Base-by-base conservation (phyloP, 35 echinoderm and acorn worm species). In the Acanthaster planci region DNA sequence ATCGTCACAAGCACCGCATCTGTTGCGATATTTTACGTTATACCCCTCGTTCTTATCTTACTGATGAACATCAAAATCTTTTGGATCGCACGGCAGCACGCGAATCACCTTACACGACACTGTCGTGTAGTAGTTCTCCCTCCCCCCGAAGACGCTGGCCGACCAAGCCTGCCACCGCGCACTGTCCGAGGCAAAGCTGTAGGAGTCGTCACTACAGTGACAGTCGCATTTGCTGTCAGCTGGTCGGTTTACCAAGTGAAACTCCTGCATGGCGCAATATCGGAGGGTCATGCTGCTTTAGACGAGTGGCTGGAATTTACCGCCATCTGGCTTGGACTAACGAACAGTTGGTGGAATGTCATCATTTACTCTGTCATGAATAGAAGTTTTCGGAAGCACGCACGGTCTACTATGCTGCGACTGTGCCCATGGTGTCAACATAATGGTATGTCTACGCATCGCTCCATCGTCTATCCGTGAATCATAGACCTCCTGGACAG, bases 291-390 rank as follows among this genome's bases (percentile, higher is more conserved):
- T 8, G 26, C 18, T 10, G 26, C 64, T 10, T 72, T 72, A 27
- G 26, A 7, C 2, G 64, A 72, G 64, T 72, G 26, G 34, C 26
- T 72, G 64, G 64, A 72, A 30, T 72, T 72, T 34, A 5, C 34
- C 64, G 64, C 64, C 1, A 34, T 72, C 0, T 72, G 64, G 64
- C 64, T 72, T 3, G 64, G 64, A 35, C 26, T 72, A 26, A 72
- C 64, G 19, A 72, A 72, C 64, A 72, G 64, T 72, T 72, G 64
- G 64, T 72, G 64, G 64, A 72, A 72, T 23, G 64, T 72, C 8
- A 72, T 72, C 34, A 72, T 72, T 29, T 72, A 72, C 64, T 72
- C 64, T 0, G 34, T 72, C 64, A 72, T 72, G 64, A 72, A 72
- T 26, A 21, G 64, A 72, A 72, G 34, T 72, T 72, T 72, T 72